Evolutionary conservation across 2,113 vertebrate genomes (phyloP).

Genomic region (Cyanoliseus patagonus): DNA sequence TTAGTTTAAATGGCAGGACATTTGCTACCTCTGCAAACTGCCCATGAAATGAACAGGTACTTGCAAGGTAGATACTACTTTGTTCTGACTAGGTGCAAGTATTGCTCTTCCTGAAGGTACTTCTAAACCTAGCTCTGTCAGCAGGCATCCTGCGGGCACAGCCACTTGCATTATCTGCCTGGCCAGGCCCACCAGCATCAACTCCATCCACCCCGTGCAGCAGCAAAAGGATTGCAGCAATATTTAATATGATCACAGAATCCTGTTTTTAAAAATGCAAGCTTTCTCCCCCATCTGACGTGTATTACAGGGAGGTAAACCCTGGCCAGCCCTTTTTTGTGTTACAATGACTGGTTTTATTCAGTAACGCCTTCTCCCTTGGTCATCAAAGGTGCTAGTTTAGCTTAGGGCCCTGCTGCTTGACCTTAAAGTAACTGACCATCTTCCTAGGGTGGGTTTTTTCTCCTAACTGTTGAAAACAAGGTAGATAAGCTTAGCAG

Average conservation of each 20-base stretch:
- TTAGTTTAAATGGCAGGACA: neutral
- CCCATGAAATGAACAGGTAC: neutral
- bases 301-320: conserved; percentile 63
- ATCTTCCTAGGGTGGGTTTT: conserved; percentile 75
- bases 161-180: neutral
- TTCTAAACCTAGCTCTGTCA: rapidly evolving
- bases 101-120: neutral
- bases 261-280: conserved; percentile 72
- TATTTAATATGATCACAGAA: conserved; percentile 52
- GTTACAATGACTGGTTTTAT: conserved; percentile 29
- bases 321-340: conserved; percentile 37
- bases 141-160: neutral
- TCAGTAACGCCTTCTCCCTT: neutral
- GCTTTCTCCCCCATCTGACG: conserved; percentile 60
- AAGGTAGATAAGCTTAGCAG: conserved; percentile 3
- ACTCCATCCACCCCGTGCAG: conserved; percentile 46
- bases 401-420: conserved; percentile 78
- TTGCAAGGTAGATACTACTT: neutral
- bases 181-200: neutral
- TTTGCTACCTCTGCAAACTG: neutral
- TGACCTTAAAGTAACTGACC: conserved; percentile 90
- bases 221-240: conserved; percentile 90
- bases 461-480: neutral
- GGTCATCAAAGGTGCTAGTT: conserved; percentile 39
- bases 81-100: neutral